A percentile compares a stretch with the other conserved stretches of the same genome.
Conservation (phyloP, 2,888 invertebrate genomes). For the Diloba caeruleocephala region DNA sequence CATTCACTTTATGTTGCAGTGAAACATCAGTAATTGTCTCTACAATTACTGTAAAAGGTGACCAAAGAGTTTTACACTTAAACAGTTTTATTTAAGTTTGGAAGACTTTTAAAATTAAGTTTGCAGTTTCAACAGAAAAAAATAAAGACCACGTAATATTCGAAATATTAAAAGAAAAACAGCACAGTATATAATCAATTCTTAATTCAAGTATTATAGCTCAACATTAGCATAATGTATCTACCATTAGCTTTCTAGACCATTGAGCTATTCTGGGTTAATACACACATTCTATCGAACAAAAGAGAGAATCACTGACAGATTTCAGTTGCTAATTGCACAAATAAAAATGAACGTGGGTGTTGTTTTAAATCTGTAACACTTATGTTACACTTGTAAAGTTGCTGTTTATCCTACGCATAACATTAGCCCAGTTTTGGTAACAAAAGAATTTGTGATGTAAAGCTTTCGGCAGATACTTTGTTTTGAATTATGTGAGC, state of each 20-base stretch:
- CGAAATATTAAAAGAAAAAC: conserved; percentile 7
- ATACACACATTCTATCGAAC: conserved; percentile 29
- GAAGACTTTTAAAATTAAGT: neutral
- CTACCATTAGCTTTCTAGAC: conserved; percentile 23
- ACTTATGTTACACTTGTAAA: conserved; percentile 42
- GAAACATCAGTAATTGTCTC: neutral
- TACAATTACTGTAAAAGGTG: neutral
- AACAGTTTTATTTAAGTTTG: neutral
- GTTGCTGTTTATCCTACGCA: conserved; percentile 59
- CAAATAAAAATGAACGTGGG: conserved; percentile 43
- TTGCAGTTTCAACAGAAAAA: neutral
- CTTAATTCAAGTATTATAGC: conserved; percentile 5
- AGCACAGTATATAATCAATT: neutral
- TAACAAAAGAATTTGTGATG: conserved; percentile 55
- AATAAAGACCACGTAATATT: neutral
- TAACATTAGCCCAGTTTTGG: conserved; percentile 60
- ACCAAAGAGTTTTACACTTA: neutral
- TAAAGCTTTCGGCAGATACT: conserved; percentile 42
- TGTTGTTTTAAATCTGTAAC: conserved; percentile 34
- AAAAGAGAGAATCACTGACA: conserved; percentile 29
- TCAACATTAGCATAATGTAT: conserved; percentile 26
- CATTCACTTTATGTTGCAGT: neutral
- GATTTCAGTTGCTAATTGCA: conserved; percentile 27
- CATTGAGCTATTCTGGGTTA: conserved; percentile 13
- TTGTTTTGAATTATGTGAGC: conserved; percentile 36